Evolutionary conservation across 2,113 vertebrate genomes (phyloP), one percentile per base, ranked within the genome.

Genomic region (Lipophrys pholis): DNA sequence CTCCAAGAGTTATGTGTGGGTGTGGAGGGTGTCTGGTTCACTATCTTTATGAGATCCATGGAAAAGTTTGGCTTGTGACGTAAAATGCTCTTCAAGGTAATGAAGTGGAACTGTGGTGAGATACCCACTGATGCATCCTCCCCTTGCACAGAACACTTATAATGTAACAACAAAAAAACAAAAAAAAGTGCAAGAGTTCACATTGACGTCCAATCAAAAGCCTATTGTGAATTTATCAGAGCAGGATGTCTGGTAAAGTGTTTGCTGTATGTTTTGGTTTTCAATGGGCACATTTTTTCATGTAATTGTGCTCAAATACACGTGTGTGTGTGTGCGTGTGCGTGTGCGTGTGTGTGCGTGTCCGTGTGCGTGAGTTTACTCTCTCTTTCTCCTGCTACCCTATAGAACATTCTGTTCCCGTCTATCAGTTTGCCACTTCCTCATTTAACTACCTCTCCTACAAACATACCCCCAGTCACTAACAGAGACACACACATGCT

Each of bases 401-500:
- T 1, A 60, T 42, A 66, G 87, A 87, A 91, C 87, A 89, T 85
- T 87, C 35, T 89, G 82, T 90, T 88, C 89, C 68, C 75, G 76
- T 80, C 52, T 78, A 78, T 87, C 83, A 79, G 65, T 86, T 86
- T 73, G 49, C 53, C 54, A 85, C 75, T 90, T 86, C 79, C 84
- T 85, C 51, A 5, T 63, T 66, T 49, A 88, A 80, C 81, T 74
- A 80, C 66, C 62, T 72, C 78, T 8, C 1, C 38, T 56, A 66
- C 58, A 70, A 52, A 36, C 36, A 75, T 21, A 39, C 64, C 53
- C 42, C n/a, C 64, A 2, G 15, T 17, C 41, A 8, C 21, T 40
- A 48, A 39, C 53, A 71, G 60, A 42, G 36, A 38, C 64, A 41
- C 36, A 43, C 15, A 30, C 11, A 50, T 15, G 43, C 59, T 65